phyloP scores from a whole-genome alignment of 2,113 vertebrate genomes.

The Lophochroa leadbeateri region DNA sequence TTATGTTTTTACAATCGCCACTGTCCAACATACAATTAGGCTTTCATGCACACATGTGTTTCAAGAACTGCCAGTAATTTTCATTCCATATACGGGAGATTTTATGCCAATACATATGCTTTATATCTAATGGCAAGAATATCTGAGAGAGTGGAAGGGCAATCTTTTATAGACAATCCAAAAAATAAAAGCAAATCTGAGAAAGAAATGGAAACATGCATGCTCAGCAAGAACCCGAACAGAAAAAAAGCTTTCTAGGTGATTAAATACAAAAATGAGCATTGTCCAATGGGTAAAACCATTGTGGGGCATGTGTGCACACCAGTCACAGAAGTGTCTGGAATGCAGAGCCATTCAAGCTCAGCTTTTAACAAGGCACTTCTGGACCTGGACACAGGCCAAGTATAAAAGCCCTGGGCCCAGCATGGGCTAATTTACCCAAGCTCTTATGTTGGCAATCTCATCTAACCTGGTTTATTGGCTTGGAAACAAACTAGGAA shows the following conservation, averaged over 20 bases:
- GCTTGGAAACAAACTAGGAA: not conserved
- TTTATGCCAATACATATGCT: slow-evolving; percentile 54
- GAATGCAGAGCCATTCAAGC: slow-evolving; percentile 12
- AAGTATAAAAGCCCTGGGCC: not conserved
- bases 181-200: slow-evolving; percentile 21
- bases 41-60: slow-evolving; percentile 18
- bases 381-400: slow-evolving; percentile 35
- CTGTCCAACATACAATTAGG: slow-evolving; percentile 42
- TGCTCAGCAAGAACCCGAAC: not conserved
- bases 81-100: not conserved
- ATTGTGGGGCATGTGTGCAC: not conserved
- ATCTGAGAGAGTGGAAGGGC: slow-evolving; percentile 15
- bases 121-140: slow-evolving; percentile 23
- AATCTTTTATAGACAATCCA: slow-evolving; percentile 22
- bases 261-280: slow-evolving; percentile 27
- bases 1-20: not conserved
- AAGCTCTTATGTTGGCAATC: not conserved
- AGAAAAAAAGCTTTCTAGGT: not conserved
- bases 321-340: not conserved
- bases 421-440: slow-evolving; percentile 24
- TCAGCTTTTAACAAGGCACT: slow-evolving; percentile 41
- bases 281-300: not conserved
- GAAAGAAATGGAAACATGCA: not conserved
- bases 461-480: slow-evolving; percentile 4
- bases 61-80: slow-evolving; percentile 59